phyloP scores from a whole-genome alignment of 1,140 invertebrate species.

The Drosophila jambulina region DNA sequence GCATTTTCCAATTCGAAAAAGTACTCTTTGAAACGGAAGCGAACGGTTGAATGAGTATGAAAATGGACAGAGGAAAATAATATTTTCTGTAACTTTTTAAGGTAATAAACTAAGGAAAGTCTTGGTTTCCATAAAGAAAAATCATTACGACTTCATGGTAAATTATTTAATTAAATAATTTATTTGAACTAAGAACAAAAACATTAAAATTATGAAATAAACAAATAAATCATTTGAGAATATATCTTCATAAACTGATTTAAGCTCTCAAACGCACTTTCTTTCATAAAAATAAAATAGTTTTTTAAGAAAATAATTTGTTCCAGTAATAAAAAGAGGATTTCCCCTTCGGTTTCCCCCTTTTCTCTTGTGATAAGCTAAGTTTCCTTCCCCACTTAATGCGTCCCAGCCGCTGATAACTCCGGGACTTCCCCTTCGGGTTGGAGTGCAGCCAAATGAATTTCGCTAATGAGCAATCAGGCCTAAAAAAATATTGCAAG shows the following conservation, averaged over 20 bases:
- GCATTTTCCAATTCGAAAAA: constrained; percentile 50
- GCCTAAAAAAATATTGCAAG: constrained; percentile 66
- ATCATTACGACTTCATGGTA: no score
- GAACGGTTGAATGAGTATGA: not conserved
- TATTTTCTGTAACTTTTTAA: not conserved
- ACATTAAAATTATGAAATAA: no score
- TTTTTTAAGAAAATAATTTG: not conserved
- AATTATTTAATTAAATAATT: no score
- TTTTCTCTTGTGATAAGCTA: not conserved
- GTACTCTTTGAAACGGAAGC: constrained; percentile 24
- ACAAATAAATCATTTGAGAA: no score
- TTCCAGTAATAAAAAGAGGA: not conserved
- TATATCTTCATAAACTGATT: no score
- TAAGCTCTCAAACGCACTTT: no score
- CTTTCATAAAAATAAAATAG: not conserved
- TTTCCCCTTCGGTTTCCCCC: not conserved
- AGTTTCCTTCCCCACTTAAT: constrained; percentile 34
- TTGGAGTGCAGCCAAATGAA: constrained; percentile 79
- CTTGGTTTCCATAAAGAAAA: no score
- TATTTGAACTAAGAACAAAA: no score
- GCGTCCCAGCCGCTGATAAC: constrained; percentile 40
- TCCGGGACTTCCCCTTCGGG: constrained; percentile 33
- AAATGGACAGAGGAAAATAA: not conserved
- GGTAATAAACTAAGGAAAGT: not conserved
- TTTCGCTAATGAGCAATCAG: constrained; percentile 79